phyloP scores from a whole-genome alignment of 1,140 invertebrate genomes.

The Drosophila simulans region DNA sequence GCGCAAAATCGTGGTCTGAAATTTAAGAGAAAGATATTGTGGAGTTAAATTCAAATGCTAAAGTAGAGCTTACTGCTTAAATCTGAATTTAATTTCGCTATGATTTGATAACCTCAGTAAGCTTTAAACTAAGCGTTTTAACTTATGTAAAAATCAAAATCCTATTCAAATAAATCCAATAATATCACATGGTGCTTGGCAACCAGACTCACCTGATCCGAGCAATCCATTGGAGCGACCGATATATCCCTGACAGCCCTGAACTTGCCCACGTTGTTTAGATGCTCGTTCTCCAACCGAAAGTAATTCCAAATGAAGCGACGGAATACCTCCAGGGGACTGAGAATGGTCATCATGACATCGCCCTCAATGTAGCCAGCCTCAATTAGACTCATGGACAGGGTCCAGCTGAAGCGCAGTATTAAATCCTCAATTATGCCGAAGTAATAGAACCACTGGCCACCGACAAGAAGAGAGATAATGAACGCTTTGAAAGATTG shows the following conservation, averaged over 20 bases:
- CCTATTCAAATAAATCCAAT: no score
- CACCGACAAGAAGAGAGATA: constrained; percentile 25
- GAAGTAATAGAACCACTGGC: constrained; percentile 96
- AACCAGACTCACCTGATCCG: constrained; percentile 86
- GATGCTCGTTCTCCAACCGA: constrained; percentile 96
- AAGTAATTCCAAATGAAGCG: constrained; percentile 97
- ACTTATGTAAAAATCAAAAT: no score
- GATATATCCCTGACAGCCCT: constrained; percentile 95
- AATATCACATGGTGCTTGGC: no score
- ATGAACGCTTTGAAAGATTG: constrained; percentile 68
- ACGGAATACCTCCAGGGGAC: constrained; percentile 93
- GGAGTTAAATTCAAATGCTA: no score
- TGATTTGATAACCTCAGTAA: no score
- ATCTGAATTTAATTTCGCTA: no score
- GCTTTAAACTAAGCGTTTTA: no score
- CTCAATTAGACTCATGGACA: constrained; percentile 92
- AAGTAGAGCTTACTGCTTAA: no score
- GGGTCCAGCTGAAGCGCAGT: constrained; percentile 92
- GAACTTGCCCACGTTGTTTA: constrained; percentile 98
- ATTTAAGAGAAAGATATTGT: neutral
- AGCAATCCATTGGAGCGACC: constrained; percentile 92
- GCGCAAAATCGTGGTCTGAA: constrained; percentile 90
- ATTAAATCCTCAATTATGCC: constrained; percentile 98
- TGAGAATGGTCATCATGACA: constrained; percentile 91
- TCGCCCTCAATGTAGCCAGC: constrained; percentile 89